Evolutionary conservation across 2,888 invertebrate species (phyloP), one percentile per base, ranked within the genome.

Genomic region (Auanema sp.): DNA sequence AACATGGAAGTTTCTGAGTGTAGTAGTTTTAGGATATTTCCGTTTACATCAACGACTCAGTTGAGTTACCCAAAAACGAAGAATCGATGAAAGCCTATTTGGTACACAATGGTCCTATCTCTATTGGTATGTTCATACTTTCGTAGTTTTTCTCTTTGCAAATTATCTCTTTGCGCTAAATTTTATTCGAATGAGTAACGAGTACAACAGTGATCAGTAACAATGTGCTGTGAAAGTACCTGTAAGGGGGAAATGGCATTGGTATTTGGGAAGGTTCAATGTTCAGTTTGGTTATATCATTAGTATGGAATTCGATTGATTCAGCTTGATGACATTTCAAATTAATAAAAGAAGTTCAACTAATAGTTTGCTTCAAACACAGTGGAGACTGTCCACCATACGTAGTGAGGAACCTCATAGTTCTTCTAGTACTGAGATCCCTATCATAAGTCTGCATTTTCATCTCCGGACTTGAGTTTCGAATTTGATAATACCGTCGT

Each of bases 1-100:
- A 16, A 3, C 12, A 16, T 33, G 18, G 6, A 4, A n/a, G n/a
- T n/a, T n/a, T n/a, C n/a, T n/a, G n/a, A n/a, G n/a, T n/a, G n/a
- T n/a, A n/a, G n/a, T 41, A 4, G 16, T 23, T 65, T 53, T 60
- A 75, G 66, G 76, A 71, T 55, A 65, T 73, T 47, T 68, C 73
- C 11, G 79, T 77, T 11, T 81, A 78, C 71, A 83, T 83, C 74
- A 83, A 83, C 65, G 77, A 71, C 50, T 81, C 81, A 8, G 66
- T 81, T 10, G 75, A 76, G 51, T 64, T 83, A 12, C 78, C 81
- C 8, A 66, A 80, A 47, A 78, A 83, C 64, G 83, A 84, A 61
- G 68, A 67, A 23, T 66, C 81, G 44, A 76, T 83, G 66, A 76
- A 76, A 52, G 66, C 68, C 24, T 84, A 78, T 77, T 66, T 83